Percentiles rank a stretch among this genome's conserved stretches.
Evolutionary conservation across 1,140 invertebrate species (phyloP).

Genomic region (Eufriesea mexicana): DNA sequence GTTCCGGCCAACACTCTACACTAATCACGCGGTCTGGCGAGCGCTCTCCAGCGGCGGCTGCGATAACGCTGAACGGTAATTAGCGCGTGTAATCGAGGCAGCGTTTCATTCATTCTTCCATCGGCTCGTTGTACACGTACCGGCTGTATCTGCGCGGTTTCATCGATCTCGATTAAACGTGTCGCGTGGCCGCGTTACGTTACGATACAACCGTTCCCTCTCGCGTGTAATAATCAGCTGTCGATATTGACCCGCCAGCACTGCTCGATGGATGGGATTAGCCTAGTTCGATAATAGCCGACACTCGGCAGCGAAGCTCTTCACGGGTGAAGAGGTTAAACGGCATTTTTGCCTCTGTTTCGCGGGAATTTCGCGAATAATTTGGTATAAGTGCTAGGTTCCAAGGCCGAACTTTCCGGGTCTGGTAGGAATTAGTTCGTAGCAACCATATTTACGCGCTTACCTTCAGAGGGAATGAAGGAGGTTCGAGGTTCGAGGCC

Average conservation of each 20-base stretch:
- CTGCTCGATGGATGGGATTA: too few species aligned
- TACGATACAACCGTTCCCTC: neutral
- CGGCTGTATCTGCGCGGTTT: neutral
- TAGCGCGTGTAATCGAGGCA: conserved; percentile 8
- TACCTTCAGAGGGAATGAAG: neutral
- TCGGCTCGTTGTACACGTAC: neutral
- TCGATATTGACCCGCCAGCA: neutral
- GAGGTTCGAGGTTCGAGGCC: too few species aligned
- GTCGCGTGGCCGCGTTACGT: neutral
- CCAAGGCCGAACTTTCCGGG: too few species aligned
- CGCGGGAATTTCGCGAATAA: too few species aligned
- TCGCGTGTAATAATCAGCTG: neutral
- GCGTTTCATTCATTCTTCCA: conserved; percentile 13
- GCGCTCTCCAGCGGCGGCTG: neutral
- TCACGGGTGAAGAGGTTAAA: too few species aligned
- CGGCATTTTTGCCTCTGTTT: too few species aligned
- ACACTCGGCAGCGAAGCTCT: too few species aligned
- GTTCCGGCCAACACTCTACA: neutral
- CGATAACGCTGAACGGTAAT: conserved; percentile 16
- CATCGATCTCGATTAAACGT: neutral
- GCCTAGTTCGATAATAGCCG: too few species aligned
- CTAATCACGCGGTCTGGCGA: neutral
- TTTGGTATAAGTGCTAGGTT: too few species aligned
- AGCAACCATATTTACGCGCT: too few species aligned
- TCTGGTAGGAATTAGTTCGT: too few species aligned